Base-by-base conservation (phyloP, 1,140 invertebrate species). In the Latrodectus geometricus region DNA sequence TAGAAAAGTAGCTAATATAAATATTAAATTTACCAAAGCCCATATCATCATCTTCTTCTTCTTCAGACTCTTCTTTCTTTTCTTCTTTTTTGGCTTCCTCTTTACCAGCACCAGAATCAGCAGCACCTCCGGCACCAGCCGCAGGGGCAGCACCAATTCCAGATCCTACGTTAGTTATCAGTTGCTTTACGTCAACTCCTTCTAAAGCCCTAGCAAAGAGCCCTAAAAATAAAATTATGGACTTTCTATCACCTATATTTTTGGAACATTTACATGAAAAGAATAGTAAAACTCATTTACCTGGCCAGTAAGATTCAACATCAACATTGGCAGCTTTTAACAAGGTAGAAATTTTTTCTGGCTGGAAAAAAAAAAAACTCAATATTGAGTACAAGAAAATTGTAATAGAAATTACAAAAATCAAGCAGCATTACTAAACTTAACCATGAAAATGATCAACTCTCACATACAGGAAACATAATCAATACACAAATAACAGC, bases 301-400 rank as follows among this genome's bases (percentile, higher is more conserved):
- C 96, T 84, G 98, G 97, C 98, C 98, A 99, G 92, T 98, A 99
- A 23, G 98, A 97, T 91, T 99, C 98, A 56, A 99, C 95, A 76
- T 97, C 95, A 79, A 99, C 97, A 91, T 94, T 95, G 72, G 98
- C 97, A 49, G 98, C 97, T 91, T 99, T 99, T 89, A 99, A 92
- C 90, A 99, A 97, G 85, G 98, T 98, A 85, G 94, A 94, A 90
- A 99, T 98, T 92, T 99, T 99, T 90, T 99, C 98, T 89, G 96
- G 96, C 97, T 99, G 89, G 61, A 93, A 93, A 89, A 70, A 72
- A n/a, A n/a, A 89, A 89, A 70, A 83, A 75, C 5, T 35, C 35
- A 35, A 5, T 35, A 35, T 35, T 35, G 5, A 35, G 35, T 35
- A 35, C 35, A 35, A 35, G 35, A 35, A 35, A 35, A 35, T n/a